Base-by-base conservation (phyloP, 2,113 vertebrate genomes). In the Thunnus thynnus region DNA sequence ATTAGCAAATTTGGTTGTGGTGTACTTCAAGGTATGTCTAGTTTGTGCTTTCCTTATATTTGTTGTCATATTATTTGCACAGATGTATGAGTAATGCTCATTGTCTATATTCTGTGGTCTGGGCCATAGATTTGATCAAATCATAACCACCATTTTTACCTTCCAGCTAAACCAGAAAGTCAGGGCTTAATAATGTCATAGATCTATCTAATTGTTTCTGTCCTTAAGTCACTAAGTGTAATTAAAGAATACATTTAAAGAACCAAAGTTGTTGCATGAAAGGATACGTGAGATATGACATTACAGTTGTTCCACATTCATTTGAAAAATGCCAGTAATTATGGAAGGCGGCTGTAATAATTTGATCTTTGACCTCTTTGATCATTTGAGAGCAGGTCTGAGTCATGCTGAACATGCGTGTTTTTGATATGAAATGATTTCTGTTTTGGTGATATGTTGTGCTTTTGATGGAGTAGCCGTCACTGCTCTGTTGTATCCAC, bases 271-370 rank as follows among this genome's bases (percentile, higher is more conserved):
- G 48, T 58, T 77, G 16, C 32, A 46, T 54, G 48, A 41, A 41
- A 7, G 36, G 36, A 6, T 41, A 55, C 30, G 51, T 70, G 60
- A 22, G 27, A 65, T 61, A 73, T 60, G 13, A 51, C 41, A 54
- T 77, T 9, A 32, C 32, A 79, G 73, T 64, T 79, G 72, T 80
- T 90, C 84, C 63, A 68, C 80, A 74, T 76, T 73, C 22, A 68
- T 76, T 55, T 84, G 47, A 92, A 68, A 73, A 70, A 83, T 65
- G 57, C 27, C 27, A 78, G 65, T 69, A 77, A 88, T 86, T 88
- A 87, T 54, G 54, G 51, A 50, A 51, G 57, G 56, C 54, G 4
- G 57, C 79, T 70, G 82, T 80, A 79, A 75, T 36, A 79, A 74
- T 22, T 48, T 71, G 71, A 91, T 75, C 83, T 80, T 60, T 88